phyloP scores from a whole-genome alignment of 2,888 invertebrate species.

The Brenthis ino region DNA sequence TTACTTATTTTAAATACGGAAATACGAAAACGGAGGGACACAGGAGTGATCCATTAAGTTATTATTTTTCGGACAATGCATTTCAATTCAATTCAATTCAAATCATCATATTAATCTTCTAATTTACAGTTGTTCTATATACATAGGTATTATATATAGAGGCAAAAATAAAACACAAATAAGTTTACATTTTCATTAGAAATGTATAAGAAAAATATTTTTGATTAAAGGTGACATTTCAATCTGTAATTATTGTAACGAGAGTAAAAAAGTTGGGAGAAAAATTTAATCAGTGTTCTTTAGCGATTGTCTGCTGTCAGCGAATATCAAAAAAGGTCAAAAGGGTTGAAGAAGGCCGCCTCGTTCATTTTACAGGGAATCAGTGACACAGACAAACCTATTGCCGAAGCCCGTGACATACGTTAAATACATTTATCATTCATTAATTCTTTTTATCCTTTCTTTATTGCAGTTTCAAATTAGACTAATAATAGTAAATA shows the following conservation, averaged over 20 bases:
- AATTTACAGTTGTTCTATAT: too few relatives aligned
- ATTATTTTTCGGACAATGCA: too few relatives aligned
- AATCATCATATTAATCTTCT: too few relatives aligned
- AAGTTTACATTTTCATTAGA: slow-evolving; percentile 11
- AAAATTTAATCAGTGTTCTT: slow-evolving; percentile 39
- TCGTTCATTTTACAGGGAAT: slow-evolving; percentile 26
- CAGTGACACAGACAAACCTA: slow-evolving; percentile 15
- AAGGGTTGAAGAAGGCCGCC: slow-evolving; percentile 36
- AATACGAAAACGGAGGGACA: too few relatives aligned
- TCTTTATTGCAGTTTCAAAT: too few relatives aligned
- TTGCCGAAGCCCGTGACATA: neutral
- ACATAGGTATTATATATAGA: neutral
- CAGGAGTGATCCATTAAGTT: too few relatives aligned
- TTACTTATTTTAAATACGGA: too few relatives aligned
- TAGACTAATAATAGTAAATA: too few relatives aligned
- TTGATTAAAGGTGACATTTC: slow-evolving; percentile 22
- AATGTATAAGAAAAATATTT: slow-evolving; percentile 14
- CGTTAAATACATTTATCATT: neutral
- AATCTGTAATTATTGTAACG: slow-evolving; percentile 18
- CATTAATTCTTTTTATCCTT: neutral
- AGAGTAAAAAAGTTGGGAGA: slow-evolving; percentile 25
- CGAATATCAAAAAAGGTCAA: slow-evolving; percentile 32
- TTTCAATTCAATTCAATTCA: too few relatives aligned
- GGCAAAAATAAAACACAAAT: slow-evolving; percentile 5
- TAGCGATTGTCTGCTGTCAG: slow-evolving; percentile 29